A percentile compares a stretch with the other conserved stretches of the same genome.
These are phyloP conservation scores for Hycleus phaleratus DNA, from an alignment of 1,140 invertebrate genomes.

Conservation along the genomic window DNA sequence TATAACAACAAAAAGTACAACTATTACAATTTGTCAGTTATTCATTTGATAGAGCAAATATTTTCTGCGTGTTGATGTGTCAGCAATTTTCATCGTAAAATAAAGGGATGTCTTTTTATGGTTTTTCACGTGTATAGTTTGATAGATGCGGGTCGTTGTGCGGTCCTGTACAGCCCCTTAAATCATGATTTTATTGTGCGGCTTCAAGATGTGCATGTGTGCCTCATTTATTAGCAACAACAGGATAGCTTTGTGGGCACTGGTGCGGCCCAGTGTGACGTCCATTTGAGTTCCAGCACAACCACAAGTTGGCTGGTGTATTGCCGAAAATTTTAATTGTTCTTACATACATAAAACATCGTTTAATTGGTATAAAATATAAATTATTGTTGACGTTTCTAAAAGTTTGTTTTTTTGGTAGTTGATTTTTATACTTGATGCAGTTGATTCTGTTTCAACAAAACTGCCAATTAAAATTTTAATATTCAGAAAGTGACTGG, in stretches of 20 bases:
- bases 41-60: too few species aligned
- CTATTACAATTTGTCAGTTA: too few species aligned
- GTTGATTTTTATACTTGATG: neutral
- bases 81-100: too few species aligned
- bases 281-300: slow-evolving; percentile 1
- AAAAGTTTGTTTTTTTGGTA: neutral
- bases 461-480: slow-evolving; percentile 13
- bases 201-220: slow-evolving; percentile 2
- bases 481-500: slow-evolving; percentile 1
- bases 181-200: slow-evolving; percentile 10
- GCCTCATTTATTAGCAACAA: slow-evolving; percentile 14
- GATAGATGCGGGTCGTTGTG: too few species aligned
- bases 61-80: too few species aligned
- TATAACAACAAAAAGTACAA: too few species aligned
- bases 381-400: too few species aligned
- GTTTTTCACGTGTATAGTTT: too few species aligned
- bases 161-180: neutral
- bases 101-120: too few species aligned
- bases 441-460: neutral
- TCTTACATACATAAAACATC: slow-evolving; percentile 11
- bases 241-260: slow-evolving; percentile 4
- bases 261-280: slow-evolving; percentile 9
- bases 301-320: neutral
- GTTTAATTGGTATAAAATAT: slow-evolving; percentile 8
- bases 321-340: slow-evolving; percentile 14